Evolutionary conservation across 1,140 invertebrate genomes (phyloP), one percentile per base, ranked within the genome.

Genomic region (Condylostylus longicornis): DNA sequence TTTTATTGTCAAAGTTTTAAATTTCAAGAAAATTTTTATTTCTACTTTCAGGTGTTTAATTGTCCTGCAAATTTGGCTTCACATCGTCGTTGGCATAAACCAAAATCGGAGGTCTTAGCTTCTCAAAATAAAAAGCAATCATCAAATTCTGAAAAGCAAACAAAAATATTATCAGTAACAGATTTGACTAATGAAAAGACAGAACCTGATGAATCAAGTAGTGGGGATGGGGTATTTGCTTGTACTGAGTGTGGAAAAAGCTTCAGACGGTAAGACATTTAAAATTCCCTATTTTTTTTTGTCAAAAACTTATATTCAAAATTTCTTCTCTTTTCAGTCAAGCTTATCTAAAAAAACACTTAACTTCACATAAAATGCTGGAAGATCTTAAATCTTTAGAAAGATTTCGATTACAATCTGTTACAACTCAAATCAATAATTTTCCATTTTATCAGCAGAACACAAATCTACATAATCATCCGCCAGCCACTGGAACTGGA

Each of bases 21-120:
- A 19, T 31, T 32, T 18, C 17, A 2, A 19, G 9, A 32, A 30
- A 22, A 5, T 21, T 38, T 21, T 5, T 35, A 14, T 31, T 18
- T 32, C 5, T 45, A 28, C 14, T 33, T 33, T 21, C 41, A 64
- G 57, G 80, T 94, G 0, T 98, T 98, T 70, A 95, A 94, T 58
- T 98, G 94, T 62, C 94, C 94, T 0, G 94, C 94, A 5, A 98
- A 98, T 61, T 61, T 98, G 43, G 94, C 94, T 0, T 96, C 90
- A 0, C 94, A 98, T 63, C 72, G 91, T 17, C 70, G 94, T 18
- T 98, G 94, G 94, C 94, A 98, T 61, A 90, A 93, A 51, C 91
- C 91, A 10, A 58, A 58, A 28, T 47, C 51, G 8, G 55, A 58
- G 20, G 23, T 6, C 0, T 66, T 77, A 14, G 50, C 54, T 5